Evolutionary conservation across 2,113 vertebrate genomes (phyloP), one percentile per base, ranked within the genome.

Genomic region (Strix uralensis): DNA sequence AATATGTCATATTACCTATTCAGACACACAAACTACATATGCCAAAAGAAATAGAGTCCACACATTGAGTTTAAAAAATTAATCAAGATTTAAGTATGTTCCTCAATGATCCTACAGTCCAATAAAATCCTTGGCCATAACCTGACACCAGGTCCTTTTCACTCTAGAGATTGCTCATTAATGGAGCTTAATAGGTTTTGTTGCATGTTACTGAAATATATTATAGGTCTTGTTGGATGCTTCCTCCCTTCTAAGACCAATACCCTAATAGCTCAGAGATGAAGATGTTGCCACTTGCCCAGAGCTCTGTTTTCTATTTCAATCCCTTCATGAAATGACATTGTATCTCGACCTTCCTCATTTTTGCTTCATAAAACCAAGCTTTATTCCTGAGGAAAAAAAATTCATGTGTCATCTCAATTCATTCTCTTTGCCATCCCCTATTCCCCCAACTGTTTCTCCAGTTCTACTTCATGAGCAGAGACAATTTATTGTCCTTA

Each of bases 1-100:
- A 97, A 96, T 88, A 94, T 75, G 42, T 58, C 86, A 66, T 61
- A 85, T 87, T 93, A 82, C 75, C 82, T 88, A 67, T 79, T 83
- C 85, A 82, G 79, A 91, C 55, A 84, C 2, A 1, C 25, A 91
- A 75, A 36, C 38, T 70, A 65, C 38, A 36, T 36, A 88, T 66
- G 74, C n/a, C 29, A 61, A 73, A 91, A 91, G 80, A 89, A 94
- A 86, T 30, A 52, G 20, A 75, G 27, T 89, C 62, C 44, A 71
- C 26, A 70, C 19, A 47, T 70, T 26, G 29, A 32, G 38, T 91
- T 95, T 61, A 66, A 89, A 83, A 87, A 79, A 86, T 86, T 65
- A 89, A 85, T 85, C 62, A 87, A 30, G 29, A 34, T 88, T 95
- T 7, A 59, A 89, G 80, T 81, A 78, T 59, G 19, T 73, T 77